These are phyloP conservation scores for Colletes latitarsis DNA, from an alignment of 1,140 invertebrate species.

Conservation along the genomic window DNA sequence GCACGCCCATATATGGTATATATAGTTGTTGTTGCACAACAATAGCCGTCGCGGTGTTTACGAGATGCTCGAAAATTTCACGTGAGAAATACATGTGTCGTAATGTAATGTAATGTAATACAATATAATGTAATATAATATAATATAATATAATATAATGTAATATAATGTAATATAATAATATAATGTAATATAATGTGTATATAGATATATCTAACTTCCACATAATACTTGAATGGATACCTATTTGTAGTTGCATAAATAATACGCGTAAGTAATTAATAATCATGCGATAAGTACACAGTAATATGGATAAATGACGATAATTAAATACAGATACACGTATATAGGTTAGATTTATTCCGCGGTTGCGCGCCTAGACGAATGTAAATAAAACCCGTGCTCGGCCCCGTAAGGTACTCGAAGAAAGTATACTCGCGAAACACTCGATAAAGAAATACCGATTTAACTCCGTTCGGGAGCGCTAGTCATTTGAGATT, in stretches of 20 bases:
- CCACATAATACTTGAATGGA: constrained; percentile 37
- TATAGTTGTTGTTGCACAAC: constrained; percentile 3
- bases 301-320: constrained; percentile 45
- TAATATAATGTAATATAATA: constrained; percentile 34
- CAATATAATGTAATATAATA: constrained; percentile 38
- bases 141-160: constrained; percentile 39
- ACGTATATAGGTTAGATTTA: constrained; percentile 28
- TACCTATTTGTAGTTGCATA: constrained; percentile 36
- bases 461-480: neutral
- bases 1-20: constrained; percentile 11
- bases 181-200: constrained; percentile 38
- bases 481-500: constrained; percentile 13
- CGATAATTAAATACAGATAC: constrained; percentile 51
- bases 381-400: constrained; percentile 18
- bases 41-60: constrained; percentile 33
- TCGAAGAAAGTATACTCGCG: constrained; percentile 33
- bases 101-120: constrained; percentile 40
- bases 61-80: constrained; percentile 28
- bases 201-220: constrained; percentile 44
- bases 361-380: neutral
- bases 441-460: constrained; percentile 35
- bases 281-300: constrained; percentile 50
- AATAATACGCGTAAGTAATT: constrained; percentile 45
- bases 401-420: neutral
- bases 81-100: constrained; percentile 28